phyloP scores from a whole-genome alignment of 2,888 invertebrate species.

The Agonopterix alstromeriana region DNA sequence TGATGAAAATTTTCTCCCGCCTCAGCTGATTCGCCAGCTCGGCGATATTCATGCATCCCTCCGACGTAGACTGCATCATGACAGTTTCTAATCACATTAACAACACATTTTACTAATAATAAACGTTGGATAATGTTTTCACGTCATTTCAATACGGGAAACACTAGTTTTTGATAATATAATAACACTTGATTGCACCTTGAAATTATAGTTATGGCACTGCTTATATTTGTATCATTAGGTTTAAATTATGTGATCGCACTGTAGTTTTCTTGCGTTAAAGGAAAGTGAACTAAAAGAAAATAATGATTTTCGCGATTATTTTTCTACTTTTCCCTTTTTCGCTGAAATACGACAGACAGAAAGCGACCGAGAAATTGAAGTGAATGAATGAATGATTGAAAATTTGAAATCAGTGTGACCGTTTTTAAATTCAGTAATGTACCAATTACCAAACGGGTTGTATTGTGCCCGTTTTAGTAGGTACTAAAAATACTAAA shows the following conservation, averaged over 20 bases:
- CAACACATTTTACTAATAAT: constrained; percentile 30
- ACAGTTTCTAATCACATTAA: constrained; percentile 27
- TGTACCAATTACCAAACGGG: too few relatives aligned
- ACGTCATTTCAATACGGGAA: constrained; percentile 35
- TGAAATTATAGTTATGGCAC: neutral
- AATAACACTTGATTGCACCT: constrained; percentile 5
- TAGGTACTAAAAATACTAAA: too few relatives aligned
- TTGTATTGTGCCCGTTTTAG: too few relatives aligned
- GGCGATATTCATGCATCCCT: constrained; percentile 68
- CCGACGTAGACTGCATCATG: constrained; percentile 69
- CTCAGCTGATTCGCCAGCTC: constrained; percentile 80
- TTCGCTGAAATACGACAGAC: neutral
- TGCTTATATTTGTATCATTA: neutral
- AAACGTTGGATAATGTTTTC: constrained; percentile 29
- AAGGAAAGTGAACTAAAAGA: neutral
- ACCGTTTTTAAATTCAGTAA: too few relatives aligned
- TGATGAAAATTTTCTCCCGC: constrained; percentile 91
- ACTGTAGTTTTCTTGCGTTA: neutral
- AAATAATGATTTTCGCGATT: neutral
- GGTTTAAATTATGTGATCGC: neutral
- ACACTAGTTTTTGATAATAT: constrained; percentile 30
- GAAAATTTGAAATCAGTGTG: too few relatives aligned
- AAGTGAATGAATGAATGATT: neutral
- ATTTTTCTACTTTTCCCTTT: neutral
- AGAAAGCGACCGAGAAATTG: neutral